phyloP scores from a whole-genome alignment of 2,888 invertebrate species.

The Neocrepidodera transversa region DNA sequence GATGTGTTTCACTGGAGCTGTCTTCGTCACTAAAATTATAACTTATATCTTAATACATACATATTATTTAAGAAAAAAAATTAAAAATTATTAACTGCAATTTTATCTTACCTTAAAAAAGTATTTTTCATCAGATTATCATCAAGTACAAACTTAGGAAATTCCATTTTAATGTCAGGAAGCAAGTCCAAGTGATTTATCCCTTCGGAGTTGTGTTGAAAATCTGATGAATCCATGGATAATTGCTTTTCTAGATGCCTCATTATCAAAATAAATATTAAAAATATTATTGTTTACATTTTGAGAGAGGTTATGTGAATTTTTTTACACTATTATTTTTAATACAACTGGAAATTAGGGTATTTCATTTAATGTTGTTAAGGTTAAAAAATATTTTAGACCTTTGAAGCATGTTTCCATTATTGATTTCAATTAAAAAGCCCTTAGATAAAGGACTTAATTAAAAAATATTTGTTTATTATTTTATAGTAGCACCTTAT shows the following conservation, averaged over 20 bases:
- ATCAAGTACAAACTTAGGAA: slow-evolving; percentile 42
- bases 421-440: slow-evolving; percentile 29
- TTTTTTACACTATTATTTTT: not conserved
- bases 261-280: slow-evolving; percentile 25
- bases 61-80: not conserved
- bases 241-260: slow-evolving; percentile 32
- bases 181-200: slow-evolving; percentile 44
- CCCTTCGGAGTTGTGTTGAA: slow-evolving; percentile 21
- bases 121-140: slow-evolving; percentile 42
- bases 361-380: not conserved
- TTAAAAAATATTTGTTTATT: slow-evolving; percentile 6
- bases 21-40: slow-evolving; percentile 41
- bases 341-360: not conserved
- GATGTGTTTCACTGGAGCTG: slow-evolving; percentile 35
- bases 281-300: slow-evolving; percentile 31
- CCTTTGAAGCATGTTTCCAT: slow-evolving; percentile 5
- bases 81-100: not conserved
- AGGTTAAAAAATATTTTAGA: not conserved
- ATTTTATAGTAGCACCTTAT: not conserved
- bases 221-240: slow-evolving; percentile 25
- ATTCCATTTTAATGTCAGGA: slow-evolving; percentile 47
- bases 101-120: slow-evolving; percentile 26
- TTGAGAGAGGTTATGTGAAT: slow-evolving; percentile 28
- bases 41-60: no score
- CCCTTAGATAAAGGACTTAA: slow-evolving; percentile 18